Evolutionary conservation across 2,113 vertebrate species (phyloP).

Genomic region (Nesogale talazaci): DNA sequence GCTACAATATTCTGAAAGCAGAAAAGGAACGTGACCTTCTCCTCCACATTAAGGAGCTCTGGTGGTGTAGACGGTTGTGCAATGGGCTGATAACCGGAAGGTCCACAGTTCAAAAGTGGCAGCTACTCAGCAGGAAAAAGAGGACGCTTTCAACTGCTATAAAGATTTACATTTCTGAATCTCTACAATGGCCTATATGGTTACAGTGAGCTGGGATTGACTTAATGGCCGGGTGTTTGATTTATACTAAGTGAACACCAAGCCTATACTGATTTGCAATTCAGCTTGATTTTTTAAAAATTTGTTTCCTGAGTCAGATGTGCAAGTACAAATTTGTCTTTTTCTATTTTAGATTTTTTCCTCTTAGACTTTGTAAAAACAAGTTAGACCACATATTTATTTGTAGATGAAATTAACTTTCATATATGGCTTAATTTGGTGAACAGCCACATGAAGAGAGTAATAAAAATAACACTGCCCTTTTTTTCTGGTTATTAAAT

Average conservation of each 20-base stretch:
- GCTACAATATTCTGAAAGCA: too few species aligned
- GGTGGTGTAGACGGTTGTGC: background rate
- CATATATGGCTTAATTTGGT: constrained; percentile 45
- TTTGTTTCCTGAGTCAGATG: background rate
- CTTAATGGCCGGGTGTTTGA: too few species aligned
- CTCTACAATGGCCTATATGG: background rate
- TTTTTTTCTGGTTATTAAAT: too few species aligned
- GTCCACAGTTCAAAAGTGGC: background rate
- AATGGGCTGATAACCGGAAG: background rate
- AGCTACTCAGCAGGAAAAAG: background rate
- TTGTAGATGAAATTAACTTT: constrained; percentile 10
- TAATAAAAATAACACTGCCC: constrained; percentile 13
- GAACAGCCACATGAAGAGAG: background rate
- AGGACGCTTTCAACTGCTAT: background rate
- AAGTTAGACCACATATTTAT: background rate
- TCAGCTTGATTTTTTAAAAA: background rate
- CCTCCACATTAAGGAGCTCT: too few species aligned
- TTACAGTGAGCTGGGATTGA: background rate
- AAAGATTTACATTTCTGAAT: background rate
- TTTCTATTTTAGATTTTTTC: background rate
- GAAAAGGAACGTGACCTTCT: too few species aligned
- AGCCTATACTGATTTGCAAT: background rate
- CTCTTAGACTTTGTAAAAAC: constrained; percentile 17
- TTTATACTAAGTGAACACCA: background rate
- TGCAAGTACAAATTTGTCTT: background rate